These are phyloP conservation scores for Ectemnius lituratus DNA, from an alignment of 2,888 invertebrate species.

Conservation along the genomic window DNA sequence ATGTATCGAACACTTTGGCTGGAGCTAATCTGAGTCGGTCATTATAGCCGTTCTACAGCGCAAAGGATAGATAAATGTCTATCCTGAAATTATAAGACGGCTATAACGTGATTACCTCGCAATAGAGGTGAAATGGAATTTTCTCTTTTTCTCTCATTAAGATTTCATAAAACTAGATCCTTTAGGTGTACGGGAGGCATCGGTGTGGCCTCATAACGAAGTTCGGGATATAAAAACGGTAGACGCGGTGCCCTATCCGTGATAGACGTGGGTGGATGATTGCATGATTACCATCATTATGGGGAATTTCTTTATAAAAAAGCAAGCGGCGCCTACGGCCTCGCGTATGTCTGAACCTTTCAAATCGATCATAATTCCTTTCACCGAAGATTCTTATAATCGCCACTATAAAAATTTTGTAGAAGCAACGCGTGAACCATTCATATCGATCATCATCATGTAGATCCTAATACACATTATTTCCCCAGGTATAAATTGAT, in stretches of 20 bases:
- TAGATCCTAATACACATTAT: no score
- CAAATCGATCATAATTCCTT: conserved; percentile 33
- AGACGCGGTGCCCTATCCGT: conserved; percentile 27
- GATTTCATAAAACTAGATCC: conserved; percentile 43
- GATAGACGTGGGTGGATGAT: conserved; percentile 60
- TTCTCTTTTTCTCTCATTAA: conserved; percentile 35
- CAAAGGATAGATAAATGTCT: conserved; percentile 25
- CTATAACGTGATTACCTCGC: conserved; percentile 15
- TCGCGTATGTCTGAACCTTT: neutral
- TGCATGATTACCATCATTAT: conserved; percentile 59
- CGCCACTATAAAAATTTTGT: conserved; percentile 47
- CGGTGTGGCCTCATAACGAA: conserved; percentile 39
- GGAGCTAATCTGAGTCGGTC: neutral
- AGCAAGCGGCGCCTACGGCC: neutral
- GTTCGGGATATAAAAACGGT: conserved; percentile 1
- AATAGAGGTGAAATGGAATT: conserved; percentile 41
- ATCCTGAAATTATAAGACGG: conserved; percentile 46
- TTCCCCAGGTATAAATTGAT: no score
- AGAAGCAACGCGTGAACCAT: conserved; percentile 21
- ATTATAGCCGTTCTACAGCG: no score
- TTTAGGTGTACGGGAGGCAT: conserved; percentile 1
- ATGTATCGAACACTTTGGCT: no score
- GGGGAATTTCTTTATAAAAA: conserved; percentile 52
- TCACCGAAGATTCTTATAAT: conserved; percentile 42
- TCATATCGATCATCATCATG: no score